These are phyloP conservation scores for Benthosema pterotum DNA, from an alignment of 2,797 vertebrate species.

Conservation along the genomic window DNA sequence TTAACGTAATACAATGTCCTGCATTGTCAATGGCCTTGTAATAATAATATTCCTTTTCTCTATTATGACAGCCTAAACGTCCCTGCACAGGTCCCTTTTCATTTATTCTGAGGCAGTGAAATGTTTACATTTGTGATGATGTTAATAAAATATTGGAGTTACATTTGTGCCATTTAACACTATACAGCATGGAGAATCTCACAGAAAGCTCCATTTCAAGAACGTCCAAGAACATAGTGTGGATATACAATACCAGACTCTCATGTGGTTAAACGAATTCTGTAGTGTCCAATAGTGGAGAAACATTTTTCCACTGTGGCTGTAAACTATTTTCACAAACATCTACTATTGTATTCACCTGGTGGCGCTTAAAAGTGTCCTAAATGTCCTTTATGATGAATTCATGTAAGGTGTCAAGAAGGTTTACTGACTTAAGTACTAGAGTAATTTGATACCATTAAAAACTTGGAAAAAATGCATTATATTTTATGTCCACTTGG, in stretches of 20 bases:
- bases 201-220: neutral
- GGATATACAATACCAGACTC: slow-evolving; percentile 2
- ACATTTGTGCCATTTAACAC: neutral
- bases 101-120: slow-evolving; percentile 10
- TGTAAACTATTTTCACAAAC: slow-evolving; percentile 17
- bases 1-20: too few relatives aligned
- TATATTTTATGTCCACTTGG: slow-evolving; percentile 40
- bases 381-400: slow-evolving; percentile 41
- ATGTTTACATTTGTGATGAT: neutral
- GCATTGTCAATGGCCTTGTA: neutral
- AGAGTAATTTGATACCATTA: slow-evolving; percentile 21
- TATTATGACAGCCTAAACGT: neutral
- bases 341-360: slow-evolving; percentile 48
- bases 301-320: slow-evolving; percentile 19
- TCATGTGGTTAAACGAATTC: neutral
- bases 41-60: neutral
- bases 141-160: neutral
- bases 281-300: slow-evolving; percentile 12
- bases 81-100: slow-evolving; percentile 1
- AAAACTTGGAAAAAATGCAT: slow-evolving; percentile 24
- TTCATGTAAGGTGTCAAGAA: neutral
- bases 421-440: slow-evolving; percentile 6
- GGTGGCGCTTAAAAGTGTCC: slow-evolving; percentile 65
- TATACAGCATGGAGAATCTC: neutral
- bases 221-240: slow-evolving; percentile 7